A percentile compares a stretch with the other conserved stretches of the same genome.
Conservation (phyloP, 2,797 vertebrate genomes). For the Rhadinocentrus ornatus region DNA sequence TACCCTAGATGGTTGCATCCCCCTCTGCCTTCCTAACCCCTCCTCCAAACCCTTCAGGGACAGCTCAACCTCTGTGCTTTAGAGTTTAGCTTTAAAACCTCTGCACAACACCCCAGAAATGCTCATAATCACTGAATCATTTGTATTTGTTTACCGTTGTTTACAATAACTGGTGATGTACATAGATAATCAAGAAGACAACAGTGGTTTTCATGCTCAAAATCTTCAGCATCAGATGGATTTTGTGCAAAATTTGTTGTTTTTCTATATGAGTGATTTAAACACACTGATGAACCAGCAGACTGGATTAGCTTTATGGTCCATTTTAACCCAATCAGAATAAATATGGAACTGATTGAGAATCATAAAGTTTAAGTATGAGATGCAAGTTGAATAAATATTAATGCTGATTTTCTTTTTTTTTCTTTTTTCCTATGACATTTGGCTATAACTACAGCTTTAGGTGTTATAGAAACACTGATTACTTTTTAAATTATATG, state of each 20-base stretch:
- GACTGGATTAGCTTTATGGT: conserved; percentile 67
- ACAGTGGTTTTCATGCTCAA: conserved; percentile 7
- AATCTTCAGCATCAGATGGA: conserved; percentile 11
- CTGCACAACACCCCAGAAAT: conserved; percentile 7
- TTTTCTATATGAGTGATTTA: conserved; percentile 25
- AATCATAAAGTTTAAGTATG: conserved; percentile 37
- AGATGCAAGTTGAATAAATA: conserved; percentile 21
- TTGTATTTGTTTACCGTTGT: conserved; percentile 36
- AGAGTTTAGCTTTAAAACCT: conserved; percentile 35
- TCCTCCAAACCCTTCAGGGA: conserved; percentile 37
- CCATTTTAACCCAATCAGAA: conserved; percentile 74
- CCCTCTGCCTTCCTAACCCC: conserved; percentile 36
- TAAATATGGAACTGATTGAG: conserved; percentile 66
- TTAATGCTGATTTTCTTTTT: conserved; percentile 23
- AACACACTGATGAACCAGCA: conserved; percentile 66
- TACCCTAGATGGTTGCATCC: conserved; percentile 46
- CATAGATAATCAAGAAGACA: conserved; percentile 24
- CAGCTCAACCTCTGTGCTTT: conserved; percentile 41
- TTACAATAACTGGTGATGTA: conserved; percentile 14
- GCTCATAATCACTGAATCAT: conserved; percentile 21
- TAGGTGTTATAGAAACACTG: conserved; percentile 51
- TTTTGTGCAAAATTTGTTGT: conserved; percentile 5
- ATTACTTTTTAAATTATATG: conserved; percentile 69
- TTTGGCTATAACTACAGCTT: neutral
- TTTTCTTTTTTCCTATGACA: neutral